phyloP scores from a whole-genome alignment of 2,888 invertebrate genomes.

The Thymelicus sylvestris region DNA sequence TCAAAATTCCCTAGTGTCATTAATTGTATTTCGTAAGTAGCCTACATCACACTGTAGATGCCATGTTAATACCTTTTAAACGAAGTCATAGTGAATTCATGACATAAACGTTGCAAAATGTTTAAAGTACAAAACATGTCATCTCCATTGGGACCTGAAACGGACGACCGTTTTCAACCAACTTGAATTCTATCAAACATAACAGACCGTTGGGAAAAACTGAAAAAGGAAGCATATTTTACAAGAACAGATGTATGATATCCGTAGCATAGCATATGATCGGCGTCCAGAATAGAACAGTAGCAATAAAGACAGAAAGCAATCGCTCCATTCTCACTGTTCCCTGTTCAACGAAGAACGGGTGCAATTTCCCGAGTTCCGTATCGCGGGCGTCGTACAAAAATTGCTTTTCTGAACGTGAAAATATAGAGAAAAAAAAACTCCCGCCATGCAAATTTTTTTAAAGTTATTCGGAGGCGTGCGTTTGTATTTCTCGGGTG shows the following conservation, averaged over 20 bases:
- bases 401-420: conserved; percentile 82
- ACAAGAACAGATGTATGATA: conserved; percentile 15
- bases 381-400: conserved; percentile 79
- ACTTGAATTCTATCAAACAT: conserved; percentile 19
- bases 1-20: background rate
- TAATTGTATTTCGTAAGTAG: background rate
- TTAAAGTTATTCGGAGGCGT: conserved; percentile 83
- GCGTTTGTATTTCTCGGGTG: conserved; percentile 82
- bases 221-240: conserved; percentile 18
- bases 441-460: conserved; percentile 79
- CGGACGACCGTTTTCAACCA: conserved; percentile 1
- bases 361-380: conserved; percentile 81
- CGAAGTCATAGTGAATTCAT: background rate
- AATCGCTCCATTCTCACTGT: conserved; percentile 76
- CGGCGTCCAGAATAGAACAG: conserved; percentile 56
- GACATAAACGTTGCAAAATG: background rate
- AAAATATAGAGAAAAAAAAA: conserved; percentile 75
- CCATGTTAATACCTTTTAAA: background rate
- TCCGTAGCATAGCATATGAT: conserved; percentile 33
- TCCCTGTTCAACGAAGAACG: conserved; percentile 68
- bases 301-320: conserved; percentile 71
- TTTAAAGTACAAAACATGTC: conserved; percentile 5
- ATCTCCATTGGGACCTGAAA: background rate
- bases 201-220: conserved; percentile 26
- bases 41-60: background rate